Base-by-base conservation (phyloP, 2,797 vertebrate species). In the Neosilurus mollespiculum region DNA sequence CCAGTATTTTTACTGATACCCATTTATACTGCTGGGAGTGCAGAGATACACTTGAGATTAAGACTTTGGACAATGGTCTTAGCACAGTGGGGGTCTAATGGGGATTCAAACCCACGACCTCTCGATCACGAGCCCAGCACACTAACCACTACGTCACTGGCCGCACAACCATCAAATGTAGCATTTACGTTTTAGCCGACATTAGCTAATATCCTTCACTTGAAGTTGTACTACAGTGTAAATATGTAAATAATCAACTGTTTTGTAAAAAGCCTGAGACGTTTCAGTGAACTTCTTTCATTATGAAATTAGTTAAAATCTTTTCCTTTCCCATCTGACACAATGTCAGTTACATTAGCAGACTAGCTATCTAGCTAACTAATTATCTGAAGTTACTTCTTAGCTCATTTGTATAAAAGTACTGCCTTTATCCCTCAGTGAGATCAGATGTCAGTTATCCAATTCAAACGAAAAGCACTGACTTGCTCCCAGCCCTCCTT, bases 361-460 rank as follows among this genome's bases (percentile, higher is more conserved):
- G 30, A 22, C 54, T 3, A 11, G 53, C 53, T 58, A 58, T 34
- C 53, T 58, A 20, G 51, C 71, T 73, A 56, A 20, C 24, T 34
- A 58, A 76, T 4, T 14, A 22, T 56, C 9, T 26, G 24, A 26
- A 51, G 71, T 24, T 15, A 9, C 9, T 34, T 58, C 26, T 58
- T 9, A 4, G 2, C 26, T 7, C 58, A 26, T 76, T 59, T 76
- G 22, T 37, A 59, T 58, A 34, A 58, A 58, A 58, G 24, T 58
- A 20, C 53, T 34, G 53, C 53, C 54, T 18, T 54, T 54, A 9
- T 5, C 70, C 72, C 53, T 0, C 22, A 5, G 15, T 34, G 53
- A 75, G 72, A 26, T 75, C 53, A 20, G 72, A 75, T 20, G 53
- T 75, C 53, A 34, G 53, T 15, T 53, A 75, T 26, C 53, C 51